A percentile compares a stretch with the other conserved stretches of the same genome.
These are phyloP conservation scores for Pectinophora gossypiella DNA, from an alignment of 1,140 invertebrate genomes.

Conservation along the genomic window DNA sequence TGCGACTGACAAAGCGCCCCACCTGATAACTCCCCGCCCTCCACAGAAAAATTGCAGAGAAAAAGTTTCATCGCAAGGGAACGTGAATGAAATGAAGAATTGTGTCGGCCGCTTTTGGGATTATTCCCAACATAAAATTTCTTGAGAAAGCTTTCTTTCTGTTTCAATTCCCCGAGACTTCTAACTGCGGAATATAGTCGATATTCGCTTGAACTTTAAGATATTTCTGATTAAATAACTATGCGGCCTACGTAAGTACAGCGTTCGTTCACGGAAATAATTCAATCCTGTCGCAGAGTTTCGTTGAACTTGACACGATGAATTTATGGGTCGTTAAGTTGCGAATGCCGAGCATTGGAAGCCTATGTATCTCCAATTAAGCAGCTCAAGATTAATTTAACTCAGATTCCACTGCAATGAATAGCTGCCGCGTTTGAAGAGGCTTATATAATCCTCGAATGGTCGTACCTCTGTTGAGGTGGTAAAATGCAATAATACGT, in stretches of 20 bases:
- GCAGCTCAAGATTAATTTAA: neutral
- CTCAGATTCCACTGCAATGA: neutral
- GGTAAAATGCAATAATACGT: neutral
- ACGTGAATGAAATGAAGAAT: conserved; percentile 75
- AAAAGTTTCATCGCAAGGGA: conserved; percentile 74
- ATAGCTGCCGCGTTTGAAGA: neutral
- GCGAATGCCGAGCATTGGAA: conserved; percentile 32
- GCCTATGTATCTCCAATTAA: conserved; percentile 4
- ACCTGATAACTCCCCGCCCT: conserved; percentile 70
- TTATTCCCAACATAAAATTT: conserved; percentile 67
- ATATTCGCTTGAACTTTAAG: neutral
- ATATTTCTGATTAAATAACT: neutral
- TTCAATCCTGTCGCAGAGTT: conserved; percentile 40
- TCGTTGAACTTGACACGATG: conserved; percentile 49
- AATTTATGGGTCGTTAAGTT: conserved; percentile 56
- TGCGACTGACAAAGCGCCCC: conserved; percentile 64
- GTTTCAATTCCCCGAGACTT: conserved; percentile 63
- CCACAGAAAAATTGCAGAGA: conserved; percentile 74
- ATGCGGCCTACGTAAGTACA: neutral
- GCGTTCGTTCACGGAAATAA: conserved; percentile 10
- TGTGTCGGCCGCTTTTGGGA: conserved; percentile 71
- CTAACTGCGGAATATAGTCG: conserved; percentile 26
- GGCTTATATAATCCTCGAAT: neutral
- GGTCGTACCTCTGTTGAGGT: no score
- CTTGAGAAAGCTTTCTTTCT: conserved; percentile 63